Evolutionary conservation across 2,113 vertebrate genomes (phyloP), one percentile per base, ranked within the genome.

Genomic region (Polyodon spathula): DNA sequence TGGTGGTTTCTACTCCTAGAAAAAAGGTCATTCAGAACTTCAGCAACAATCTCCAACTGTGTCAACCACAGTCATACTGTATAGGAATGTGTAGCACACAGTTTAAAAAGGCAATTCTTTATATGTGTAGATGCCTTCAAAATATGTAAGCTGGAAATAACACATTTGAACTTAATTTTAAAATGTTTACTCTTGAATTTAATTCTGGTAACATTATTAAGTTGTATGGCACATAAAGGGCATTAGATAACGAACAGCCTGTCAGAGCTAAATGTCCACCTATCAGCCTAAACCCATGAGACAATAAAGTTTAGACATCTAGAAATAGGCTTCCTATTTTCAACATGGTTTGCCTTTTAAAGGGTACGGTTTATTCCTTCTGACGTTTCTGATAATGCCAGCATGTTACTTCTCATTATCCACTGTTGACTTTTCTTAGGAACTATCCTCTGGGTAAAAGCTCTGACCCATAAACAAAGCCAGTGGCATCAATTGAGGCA

Each of bases 381-480:
- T 67, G 76, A 76, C 68, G 51, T 52, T 52, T 61, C 39, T 69
- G 69, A 59, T 61, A 68, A 66, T 52, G 78, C 81, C 76, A 77
- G 77, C 78, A 81, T 81, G 79, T 78, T 74, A 77, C 73, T 76
- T 80, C 81, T 80, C 62, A 60, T 64, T 46, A 50, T 72, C 43
- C 68, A 66, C 77, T 78, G 66, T 76, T 85, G 80, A 82, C 80
- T 86, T 89, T 79, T 84, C 72, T 78, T 68, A 74, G 75, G 74
- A 78, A 73, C 73, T 77, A 69, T 65, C 73, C 76, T 63, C 73
- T 73, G 73, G 72, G 69, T 66, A 73, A 68, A 64, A 73, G 77
- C 84, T 80, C 76, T 89, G 86, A 87, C 86, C 86, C 86, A 81
- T 81, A 71, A 90, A 83, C 63, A 65, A 46, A 64, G 63, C 73